Conservation (phyloP, 2,113 vertebrate genomes). For the Neotragus pygmaeus region DNA sequence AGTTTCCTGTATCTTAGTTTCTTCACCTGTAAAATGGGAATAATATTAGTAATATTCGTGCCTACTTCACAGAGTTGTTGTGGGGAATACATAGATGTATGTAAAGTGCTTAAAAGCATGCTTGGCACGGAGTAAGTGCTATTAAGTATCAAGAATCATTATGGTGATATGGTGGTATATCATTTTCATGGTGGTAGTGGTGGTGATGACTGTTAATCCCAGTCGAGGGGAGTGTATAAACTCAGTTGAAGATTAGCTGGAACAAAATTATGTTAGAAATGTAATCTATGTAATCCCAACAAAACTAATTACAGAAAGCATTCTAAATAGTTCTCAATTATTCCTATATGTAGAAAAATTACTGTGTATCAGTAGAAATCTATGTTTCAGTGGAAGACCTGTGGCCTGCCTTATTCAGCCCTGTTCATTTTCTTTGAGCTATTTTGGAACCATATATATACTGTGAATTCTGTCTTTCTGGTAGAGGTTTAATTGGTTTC, state of each 20-base stretch:
- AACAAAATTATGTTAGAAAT: neutral
- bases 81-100: neutral
- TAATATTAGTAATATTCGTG: neutral
- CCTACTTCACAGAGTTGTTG: neutral
- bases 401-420: neutral
- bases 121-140: neutral
- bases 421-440: neutral
- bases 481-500: neutral
- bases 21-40: neutral
- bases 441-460: neutral
- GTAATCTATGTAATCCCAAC: neutral
- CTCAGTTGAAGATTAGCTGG: neutral
- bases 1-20: neutral
- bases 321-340: neutral
- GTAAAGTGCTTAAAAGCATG: neutral
- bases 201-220: neutral
- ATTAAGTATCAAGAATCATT: neutral
- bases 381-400: neutral
- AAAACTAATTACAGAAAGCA: neutral
- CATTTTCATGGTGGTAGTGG: neutral
- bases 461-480: neutral
- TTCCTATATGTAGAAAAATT: neutral
- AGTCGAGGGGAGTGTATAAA: neutral
- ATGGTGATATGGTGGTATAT: neutral
- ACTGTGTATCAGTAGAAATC: neutral